Evolutionary conservation across 1,140 invertebrate species (phyloP), one percentile per base, ranked within the genome.

Genomic region (Ruditapes philippinarum): DNA sequence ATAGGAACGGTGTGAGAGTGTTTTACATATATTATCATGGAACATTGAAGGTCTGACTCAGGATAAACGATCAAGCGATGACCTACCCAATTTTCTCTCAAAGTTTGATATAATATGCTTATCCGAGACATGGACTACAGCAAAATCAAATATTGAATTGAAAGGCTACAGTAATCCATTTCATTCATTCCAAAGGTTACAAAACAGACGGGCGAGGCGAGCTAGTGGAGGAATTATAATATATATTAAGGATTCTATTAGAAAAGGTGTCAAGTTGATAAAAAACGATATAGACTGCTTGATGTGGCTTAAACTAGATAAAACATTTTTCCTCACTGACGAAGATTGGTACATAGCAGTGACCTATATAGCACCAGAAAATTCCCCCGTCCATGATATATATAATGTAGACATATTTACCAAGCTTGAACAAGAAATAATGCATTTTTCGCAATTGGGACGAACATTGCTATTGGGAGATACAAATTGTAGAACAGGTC

Each of bases 321-420:
- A 65, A 31, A 9, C 11, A 31, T 65, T 31, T 12, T 65, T 65
- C 33, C 38, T 19, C 7, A 70, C 11, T 9, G 65, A 33, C 33
- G 38, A 36, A 12, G 31, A 70, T 28, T 70, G 31, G 38, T 70
- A 70, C 25, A 33, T 36, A 17, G 65, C 31, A 11, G 9, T 25
- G 33, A n/a, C 38, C 5, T 38, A 45, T n/a, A 76, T 76, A 2
- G 5, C 73, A 12, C 73, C 38, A 11, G 73, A 76, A 76, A 45
- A 45, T 49, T 76, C 36, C 9, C 73, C 73, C 11, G 28, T 42
- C 3, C 73, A 76, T 42, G 42, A 76, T 45, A 42, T 76, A 17
- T 76, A 76, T 49, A 49, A 76, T 45, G n/a, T 49, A n/a, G 73
- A 76, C 25, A 40, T 76, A 28, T 76, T 76, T 25, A 9, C 2